Evolutionary conservation across 1,140 invertebrate genomes (phyloP).

Genomic region (Drosophila repleta): DNA sequence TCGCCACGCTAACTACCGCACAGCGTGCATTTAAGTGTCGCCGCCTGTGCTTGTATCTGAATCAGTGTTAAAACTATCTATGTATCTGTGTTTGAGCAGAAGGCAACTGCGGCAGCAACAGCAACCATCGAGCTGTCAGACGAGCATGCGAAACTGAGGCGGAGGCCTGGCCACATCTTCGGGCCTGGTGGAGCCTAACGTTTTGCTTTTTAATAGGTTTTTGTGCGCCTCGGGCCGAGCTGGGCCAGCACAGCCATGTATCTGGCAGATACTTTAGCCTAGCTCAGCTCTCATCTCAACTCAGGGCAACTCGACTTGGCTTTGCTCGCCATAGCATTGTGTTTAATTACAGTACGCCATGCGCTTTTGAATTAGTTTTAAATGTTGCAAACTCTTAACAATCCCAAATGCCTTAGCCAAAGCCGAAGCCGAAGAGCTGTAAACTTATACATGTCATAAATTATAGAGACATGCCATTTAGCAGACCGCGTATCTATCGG

Average conservation of each 20-base stretch:
- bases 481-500: constrained; percentile 22
- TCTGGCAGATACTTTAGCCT: constrained; percentile 70
- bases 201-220: constrained; percentile 77
- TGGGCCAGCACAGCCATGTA: constrained; percentile 33
- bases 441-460: constrained; percentile 73
- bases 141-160: constrained; percentile 48
- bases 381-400: constrained; percentile 48
- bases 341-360: constrained; percentile 76
- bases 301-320: constrained; percentile 15
- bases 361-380: constrained; percentile 73
- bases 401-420: constrained; percentile 7
- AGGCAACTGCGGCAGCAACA: constrained; percentile 23
- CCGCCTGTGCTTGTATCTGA: constrained; percentile 42
- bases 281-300: constrained; percentile 14
- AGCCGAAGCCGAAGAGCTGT: constrained; percentile 35
- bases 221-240: constrained; percentile 53
- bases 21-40: constrained; percentile 77
- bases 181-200: constrained; percentile 55
- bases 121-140: constrained; percentile 34
- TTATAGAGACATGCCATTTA: constrained; percentile 47
- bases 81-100: constrained; percentile 43
- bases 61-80: not conserved
- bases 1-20: constrained; percentile 77
- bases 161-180: constrained; percentile 30
- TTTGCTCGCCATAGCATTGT: constrained; percentile 34